Conservation (phyloP, 2,888 invertebrate genomes). For the Aspidiotus destructor region DNA sequence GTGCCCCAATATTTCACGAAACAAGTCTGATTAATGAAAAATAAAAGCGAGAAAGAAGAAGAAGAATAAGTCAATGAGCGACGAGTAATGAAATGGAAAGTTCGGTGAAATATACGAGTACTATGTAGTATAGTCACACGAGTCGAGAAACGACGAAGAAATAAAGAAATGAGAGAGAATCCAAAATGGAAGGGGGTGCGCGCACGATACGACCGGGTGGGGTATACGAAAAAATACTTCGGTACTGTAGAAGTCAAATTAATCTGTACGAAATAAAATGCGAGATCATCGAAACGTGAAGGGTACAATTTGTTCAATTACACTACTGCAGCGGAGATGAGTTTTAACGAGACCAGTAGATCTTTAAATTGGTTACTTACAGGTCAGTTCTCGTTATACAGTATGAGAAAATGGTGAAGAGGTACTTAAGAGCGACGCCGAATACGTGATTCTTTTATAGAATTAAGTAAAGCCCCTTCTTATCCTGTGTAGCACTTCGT, state of each 20-base stretch:
- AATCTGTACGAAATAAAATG: constrained; percentile 9
- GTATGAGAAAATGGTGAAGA: constrained; percentile 11
- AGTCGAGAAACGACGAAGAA: background rate
- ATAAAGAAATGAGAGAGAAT: background rate
- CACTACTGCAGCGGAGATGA: background rate
- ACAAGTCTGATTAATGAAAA: background rate
- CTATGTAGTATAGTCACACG: too few species aligned
- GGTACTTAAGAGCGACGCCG: constrained; percentile 10
- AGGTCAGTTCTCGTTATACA: constrained; percentile 14
- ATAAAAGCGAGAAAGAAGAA: background rate
- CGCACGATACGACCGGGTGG: background rate
- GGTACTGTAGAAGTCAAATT: constrained; percentile 6
- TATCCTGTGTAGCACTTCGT: constrained; percentile 11
- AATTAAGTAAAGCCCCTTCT: constrained; percentile 4
- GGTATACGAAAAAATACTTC: background rate
- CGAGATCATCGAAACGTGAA: constrained; percentile 15
- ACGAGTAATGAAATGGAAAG: background rate
- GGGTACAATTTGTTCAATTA: background rate
- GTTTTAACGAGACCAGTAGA: constrained; percentile 8
- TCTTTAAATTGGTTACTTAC: constrained; percentile 20
- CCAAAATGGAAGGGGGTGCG: background rate
- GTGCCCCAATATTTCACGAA: background rate
- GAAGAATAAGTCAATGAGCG: background rate
- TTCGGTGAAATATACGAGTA: too few species aligned
- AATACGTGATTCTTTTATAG: constrained; percentile 14